Evolutionary conservation across 2,113 vertebrate species (phyloP), one percentile per base, ranked within the genome.

Genomic region (Numida meleagris): DNA sequence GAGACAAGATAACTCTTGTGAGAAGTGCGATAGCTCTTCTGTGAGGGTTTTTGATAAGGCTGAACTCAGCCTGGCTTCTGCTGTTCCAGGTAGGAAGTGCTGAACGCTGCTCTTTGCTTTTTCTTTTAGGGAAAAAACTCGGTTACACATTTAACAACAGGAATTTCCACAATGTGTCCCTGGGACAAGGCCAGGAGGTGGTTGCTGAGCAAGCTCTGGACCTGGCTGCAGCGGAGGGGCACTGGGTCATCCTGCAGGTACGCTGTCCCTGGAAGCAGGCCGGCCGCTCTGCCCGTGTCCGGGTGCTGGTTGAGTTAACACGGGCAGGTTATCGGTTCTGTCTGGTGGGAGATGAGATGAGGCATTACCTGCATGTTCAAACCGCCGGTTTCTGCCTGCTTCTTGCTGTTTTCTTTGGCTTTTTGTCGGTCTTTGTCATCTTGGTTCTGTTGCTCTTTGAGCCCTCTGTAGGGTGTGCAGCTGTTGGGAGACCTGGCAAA

Each of bases 231-330:
- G 95, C 95, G 91, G 97, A 98, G 16, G 99, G 99, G 5, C 99
- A 99, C 94, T 99, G 99, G 99, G 99, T 99, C 70, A 99, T 99
- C 95, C 95, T 99, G 42, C 99, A 99, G 99, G 99, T 98, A 98
- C 0, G 3, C 6, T 10, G 5, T 12, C 18, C 3, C 27, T 45
- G 33, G 61, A 23, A 51, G 14, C 51, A 46, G 33, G 4, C 16
- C 70, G n/a, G 48, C 31, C 4, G 2, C 29, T 11, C 74, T 65
- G 43, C 43, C 9, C 45, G 38, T 31, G 20, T 27, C 53, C 38
- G 15, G 21, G 2, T 8, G 27, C 40, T 59, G 50, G 4, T 18
- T 48, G 9, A 29, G 29, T 31, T 12, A 33, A 2, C 1, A 3
- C 31, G 65, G 38, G 4, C 31, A 14, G 10, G 5, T 50, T 48